A percentile compares a stretch with the other conserved stretches of the same genome.
Conservation (phyloP, 2,113 vertebrate species). For the Eubucco bourcierii region DNA sequence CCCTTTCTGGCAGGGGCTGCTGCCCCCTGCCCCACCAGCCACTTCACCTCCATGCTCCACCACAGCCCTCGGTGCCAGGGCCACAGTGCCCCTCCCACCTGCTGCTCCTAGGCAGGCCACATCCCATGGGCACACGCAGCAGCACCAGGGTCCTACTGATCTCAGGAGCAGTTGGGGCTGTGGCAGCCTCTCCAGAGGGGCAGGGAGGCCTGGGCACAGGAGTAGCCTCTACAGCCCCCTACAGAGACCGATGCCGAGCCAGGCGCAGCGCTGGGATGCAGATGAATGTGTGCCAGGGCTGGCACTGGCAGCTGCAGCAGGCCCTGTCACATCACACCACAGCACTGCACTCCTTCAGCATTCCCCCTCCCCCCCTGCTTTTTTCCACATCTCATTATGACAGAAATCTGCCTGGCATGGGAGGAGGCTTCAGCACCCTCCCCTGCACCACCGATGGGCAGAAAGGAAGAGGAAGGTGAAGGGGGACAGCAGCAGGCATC, state of each 20-base stretch:
- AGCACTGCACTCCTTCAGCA: slow-evolving; percentile 63
- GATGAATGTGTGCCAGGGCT: slow-evolving; percentile 65
- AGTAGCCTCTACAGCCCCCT: slow-evolving; percentile 72
- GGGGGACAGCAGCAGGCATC: accelerated
- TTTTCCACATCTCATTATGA: slow-evolving; percentile 44
- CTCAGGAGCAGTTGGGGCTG: neutral
- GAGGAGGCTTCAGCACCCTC: neutral
- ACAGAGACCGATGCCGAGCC: slow-evolving; percentile 75
- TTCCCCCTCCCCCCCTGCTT: neutral
- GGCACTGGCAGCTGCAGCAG: slow-evolving; percentile 64
- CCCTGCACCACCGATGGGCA: neutral
- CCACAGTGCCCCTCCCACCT: neutral
- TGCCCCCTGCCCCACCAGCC: neutral
- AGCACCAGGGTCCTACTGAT: neutral
- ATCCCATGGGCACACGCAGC: neutral
- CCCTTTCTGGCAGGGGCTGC: neutral
- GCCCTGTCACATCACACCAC: slow-evolving; percentile 68
- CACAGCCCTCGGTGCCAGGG: neutral
- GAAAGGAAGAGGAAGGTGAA: neutral
- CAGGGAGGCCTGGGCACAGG: slow-evolving; percentile 45
- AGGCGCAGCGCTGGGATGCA: slow-evolving; percentile 66
- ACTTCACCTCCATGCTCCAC: neutral
- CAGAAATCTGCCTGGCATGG: slow-evolving; percentile 59
- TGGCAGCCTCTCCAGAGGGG: slow-evolving; percentile 22
- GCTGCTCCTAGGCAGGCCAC: neutral